Percentiles rank a stretch among this genome's conserved stretches.
phyloP scores from a whole-genome alignment of 1,140 invertebrate species.

The Schlechtendalia chinensis region DNA sequence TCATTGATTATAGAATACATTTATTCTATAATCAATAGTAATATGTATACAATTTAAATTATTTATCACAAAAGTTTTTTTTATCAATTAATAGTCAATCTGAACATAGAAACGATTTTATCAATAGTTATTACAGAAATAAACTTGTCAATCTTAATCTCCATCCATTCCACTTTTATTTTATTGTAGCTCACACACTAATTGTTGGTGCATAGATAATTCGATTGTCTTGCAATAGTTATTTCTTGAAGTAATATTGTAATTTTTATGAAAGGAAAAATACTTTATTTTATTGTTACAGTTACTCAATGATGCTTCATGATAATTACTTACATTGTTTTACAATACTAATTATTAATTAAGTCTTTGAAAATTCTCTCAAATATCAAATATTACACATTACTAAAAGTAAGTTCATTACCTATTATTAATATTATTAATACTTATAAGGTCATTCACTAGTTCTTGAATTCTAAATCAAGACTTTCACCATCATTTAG shows the following conservation, averaged over 20 bases:
- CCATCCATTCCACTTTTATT: background rate
- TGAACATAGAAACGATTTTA: slow-evolving; percentile 5
- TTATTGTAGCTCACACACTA: background rate
- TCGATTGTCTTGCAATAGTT: background rate
- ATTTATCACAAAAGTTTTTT: background rate
- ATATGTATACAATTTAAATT: no score
- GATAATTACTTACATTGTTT: background rate
- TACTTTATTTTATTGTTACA: no score
- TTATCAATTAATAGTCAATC: background rate
- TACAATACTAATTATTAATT: background rate
- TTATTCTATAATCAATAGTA: no score
- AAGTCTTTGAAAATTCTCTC: background rate
- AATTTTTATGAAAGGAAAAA: background rate
- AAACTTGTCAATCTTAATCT: background rate
- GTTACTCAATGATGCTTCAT: background rate
- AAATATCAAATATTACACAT: no score
- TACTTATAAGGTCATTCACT: background rate
- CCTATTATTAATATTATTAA: background rate
- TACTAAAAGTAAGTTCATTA: background rate
- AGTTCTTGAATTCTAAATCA: background rate
- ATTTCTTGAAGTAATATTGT: background rate
- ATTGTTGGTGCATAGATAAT: background rate
- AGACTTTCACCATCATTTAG: no score
- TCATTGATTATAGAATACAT: no score
- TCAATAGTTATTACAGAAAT: background rate